Percentiles rank a stretch among this genome's conserved stretches.
Conservation (phyloP, 1,140 invertebrate species). For the Solenopsis invicta region DNA sequence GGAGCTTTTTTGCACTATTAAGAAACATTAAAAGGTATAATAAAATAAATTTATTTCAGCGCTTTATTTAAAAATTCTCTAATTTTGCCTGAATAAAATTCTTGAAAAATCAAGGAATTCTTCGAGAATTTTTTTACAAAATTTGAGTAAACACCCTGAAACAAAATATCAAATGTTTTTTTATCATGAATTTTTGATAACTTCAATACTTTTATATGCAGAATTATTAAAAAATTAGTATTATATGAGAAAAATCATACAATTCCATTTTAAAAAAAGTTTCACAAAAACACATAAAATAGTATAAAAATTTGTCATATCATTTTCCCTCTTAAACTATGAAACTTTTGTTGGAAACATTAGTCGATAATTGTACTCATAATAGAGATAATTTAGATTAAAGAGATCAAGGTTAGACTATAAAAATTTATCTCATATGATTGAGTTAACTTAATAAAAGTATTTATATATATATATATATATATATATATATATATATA, state of each 20-base stretch:
- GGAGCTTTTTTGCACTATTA: too few relatives aligned
- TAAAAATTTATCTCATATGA: background rate
- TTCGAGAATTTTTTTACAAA: too few relatives aligned
- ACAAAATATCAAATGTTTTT: background rate
- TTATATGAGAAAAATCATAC: background rate
- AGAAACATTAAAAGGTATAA: too few relatives aligned
- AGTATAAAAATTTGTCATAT: background rate
- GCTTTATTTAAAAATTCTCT: too few relatives aligned
- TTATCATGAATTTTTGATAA: background rate
- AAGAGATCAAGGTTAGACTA: background rate
- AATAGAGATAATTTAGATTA: constrained; percentile 1
- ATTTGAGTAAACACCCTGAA: too few relatives aligned
- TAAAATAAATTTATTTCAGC: too few relatives aligned
- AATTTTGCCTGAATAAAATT: too few relatives aligned
- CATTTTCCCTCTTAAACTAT: background rate
- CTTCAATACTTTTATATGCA: background rate
- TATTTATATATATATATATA: too few relatives aligned
- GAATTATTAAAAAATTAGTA: background rate
- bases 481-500: background rate
- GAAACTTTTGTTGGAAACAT: background rate
- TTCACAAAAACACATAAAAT: background rate
- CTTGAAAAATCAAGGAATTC: too few relatives aligned
- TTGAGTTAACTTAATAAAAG: background rate
- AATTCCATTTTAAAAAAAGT: background rate
- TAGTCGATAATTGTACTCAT: background rate